Base-by-base conservation (phyloP, 2,797 vertebrate genomes). In the Novumbra hubbsi region DNA sequence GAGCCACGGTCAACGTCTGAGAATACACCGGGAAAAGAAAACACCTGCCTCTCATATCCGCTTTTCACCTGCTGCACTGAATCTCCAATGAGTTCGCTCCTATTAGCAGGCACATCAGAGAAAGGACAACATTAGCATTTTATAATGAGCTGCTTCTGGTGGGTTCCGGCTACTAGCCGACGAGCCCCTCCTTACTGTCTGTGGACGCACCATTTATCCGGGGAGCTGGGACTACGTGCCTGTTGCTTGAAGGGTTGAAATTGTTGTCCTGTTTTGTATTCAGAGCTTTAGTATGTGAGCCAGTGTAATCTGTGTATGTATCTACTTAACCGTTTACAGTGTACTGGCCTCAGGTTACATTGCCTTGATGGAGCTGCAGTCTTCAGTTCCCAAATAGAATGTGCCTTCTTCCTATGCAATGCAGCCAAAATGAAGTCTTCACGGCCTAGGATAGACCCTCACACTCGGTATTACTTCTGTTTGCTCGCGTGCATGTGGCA, bases 81-180 rank as follows among this genome's bases (percentile, higher is more conserved):
- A 17, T 12, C 21, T 68, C 21, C 55, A 60, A 60, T 60, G 55
- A 27, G 9, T 27, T 27, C 21, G 9, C 14, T 8, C 30, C 24
- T 78, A 62, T 76, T 70, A 60, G 16, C 72, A 69, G 30, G 64
- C 72, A 34, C 55, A 65, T 77, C 70, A 78, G 66, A 70, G 50
- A 81, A 80, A 76, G 67, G 76, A 81, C 72, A 80, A 55, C 66
- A 84, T 84, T 84, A 72, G 68, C 77, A 80, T 82, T 72, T 82
- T 74, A 75, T 82, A 79, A 82, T 76, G 73, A 72, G 73, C 62
- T 67, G 21, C 79, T 60, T 68, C 71, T 45, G 30, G 64, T 34
- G 50, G 62, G 66, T 70, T 76, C 27, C 38, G 17, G 17, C 34
- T 12, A 65, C 52, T 34, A 57, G 68, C 50, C 16, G 67, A 49